phyloP scores from a whole-genome alignment of 2,797 vertebrate species.

The Poecilia wingei region DNA sequence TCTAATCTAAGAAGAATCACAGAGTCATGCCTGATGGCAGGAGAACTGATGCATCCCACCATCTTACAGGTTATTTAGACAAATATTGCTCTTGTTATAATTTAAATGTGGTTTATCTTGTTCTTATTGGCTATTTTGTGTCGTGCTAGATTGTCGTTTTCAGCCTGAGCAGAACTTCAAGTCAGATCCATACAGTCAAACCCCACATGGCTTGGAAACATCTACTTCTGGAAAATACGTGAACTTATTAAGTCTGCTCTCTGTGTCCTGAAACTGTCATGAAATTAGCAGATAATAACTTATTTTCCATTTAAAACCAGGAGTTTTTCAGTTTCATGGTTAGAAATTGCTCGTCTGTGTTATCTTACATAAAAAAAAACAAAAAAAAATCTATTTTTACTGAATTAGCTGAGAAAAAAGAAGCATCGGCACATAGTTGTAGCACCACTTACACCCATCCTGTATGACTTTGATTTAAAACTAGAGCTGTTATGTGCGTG shows the following conservation, averaged over 20 bases:
- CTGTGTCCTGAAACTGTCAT: conserved; percentile 56
- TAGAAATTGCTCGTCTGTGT: conserved; percentile 58
- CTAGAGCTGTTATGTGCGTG: conserved; percentile 35
- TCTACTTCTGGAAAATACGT: conserved; percentile 56
- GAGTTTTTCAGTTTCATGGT: conserved; percentile 54
- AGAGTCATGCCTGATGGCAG: conserved; percentile 37
- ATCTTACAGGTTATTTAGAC: conserved; percentile 26
- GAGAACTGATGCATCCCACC: conserved; percentile 35
- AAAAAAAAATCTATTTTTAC: conserved; percentile 23
- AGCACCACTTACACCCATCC: conserved; percentile 38
- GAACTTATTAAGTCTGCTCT: conserved; percentile 40
- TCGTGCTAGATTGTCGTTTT: not conserved
- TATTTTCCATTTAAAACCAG: conserved; percentile 40
- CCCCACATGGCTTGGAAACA: conserved; percentile 74
- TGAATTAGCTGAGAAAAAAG: conserved; percentile 34
- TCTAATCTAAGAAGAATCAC: conserved; percentile 60
- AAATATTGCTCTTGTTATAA: conserved; percentile 14
- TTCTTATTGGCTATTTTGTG: not conserved
- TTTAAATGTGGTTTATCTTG: not conserved
- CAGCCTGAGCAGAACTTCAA: conserved; percentile 35
- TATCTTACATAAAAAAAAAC: conserved; percentile 49
- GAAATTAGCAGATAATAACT: conserved; percentile 53
- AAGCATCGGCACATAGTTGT: conserved; percentile 41
- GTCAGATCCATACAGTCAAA: conserved; percentile 49
- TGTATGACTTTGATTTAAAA: conserved; percentile 41